Base-by-base conservation (phyloP, 2,888 invertebrate species). In the Mimumesa dahlbomi region DNA sequence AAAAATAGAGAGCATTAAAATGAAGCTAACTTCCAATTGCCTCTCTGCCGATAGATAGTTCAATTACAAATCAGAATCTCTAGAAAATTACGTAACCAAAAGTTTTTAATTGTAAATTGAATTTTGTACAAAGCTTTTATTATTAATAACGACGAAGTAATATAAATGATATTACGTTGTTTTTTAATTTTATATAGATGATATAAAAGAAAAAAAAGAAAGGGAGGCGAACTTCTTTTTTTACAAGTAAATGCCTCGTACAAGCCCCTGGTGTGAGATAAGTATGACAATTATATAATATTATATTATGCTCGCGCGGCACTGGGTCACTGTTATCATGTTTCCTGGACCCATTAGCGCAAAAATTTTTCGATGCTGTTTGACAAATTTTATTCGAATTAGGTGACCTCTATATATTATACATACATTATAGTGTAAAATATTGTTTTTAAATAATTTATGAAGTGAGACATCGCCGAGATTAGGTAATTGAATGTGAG, bases 41-140 rank as follows among this genome's bases (percentile, higher is more conserved):
- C 80, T 80, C 81, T 81, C 79, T 76, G 61, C 73, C 65, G 69
- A 75, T 85, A 84, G 83, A 79, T 84, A 85, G 82, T 81, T 83
- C 70, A 85, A 85, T 84, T 84, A 68, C 38, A 68, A 77, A 83
- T 75, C 81, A 79, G 84, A 85, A 84, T 84, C 85, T 84, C 85
- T 85, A 83, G 84, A 83, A 83, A 83, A 77, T 84, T 85, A 83
- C 72, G 82, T 86, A 88, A 86, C 84, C 84, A 86, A 87, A 79
- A 85, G 85, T 88, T 89, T 87, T 88, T 87, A 87, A 88, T 87
- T 88, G 85, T 88, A 87, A 85, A 89, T 89, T 87, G 75, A 87
- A 85, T 87, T 88, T 88, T 88, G 88, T 89, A 89, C 87, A 88
- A 87, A 88, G 86, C 83, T 88, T 88, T 89, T 88, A 87, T 88